These are phyloP conservation scores for Pedionomus torquatus DNA, from an alignment of 2,113 vertebrate genomes.

Conservation along the genomic window DNA sequence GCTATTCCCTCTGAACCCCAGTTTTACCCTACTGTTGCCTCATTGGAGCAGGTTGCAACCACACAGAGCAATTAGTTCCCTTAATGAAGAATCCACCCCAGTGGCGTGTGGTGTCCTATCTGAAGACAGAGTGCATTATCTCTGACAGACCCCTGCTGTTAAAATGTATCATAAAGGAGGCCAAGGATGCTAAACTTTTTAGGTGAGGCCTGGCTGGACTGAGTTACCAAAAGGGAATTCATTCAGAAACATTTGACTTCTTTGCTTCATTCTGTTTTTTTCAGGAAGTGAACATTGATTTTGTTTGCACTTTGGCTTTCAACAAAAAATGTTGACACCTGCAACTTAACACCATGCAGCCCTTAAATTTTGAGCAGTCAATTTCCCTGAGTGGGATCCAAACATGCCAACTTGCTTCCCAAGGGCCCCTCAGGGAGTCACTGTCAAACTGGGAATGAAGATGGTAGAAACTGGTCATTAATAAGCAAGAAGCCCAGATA, in stretches of 20 bases:
- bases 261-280: background rate
- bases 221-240: background rate
- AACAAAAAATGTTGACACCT: background rate
- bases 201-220: background rate
- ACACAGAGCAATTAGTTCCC: background rate
- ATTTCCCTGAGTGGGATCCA: background rate
- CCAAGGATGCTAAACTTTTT: constrained; percentile 3
- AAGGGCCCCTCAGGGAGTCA: background rate
- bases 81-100: background rate
- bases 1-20: background rate
- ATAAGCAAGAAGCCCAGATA: background rate
- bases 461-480: background rate
- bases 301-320: background rate
- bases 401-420: background rate
- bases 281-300: background rate
- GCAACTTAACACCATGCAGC: background rate
- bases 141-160: background rate
- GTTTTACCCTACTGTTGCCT: background rate
- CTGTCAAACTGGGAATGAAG: background rate
- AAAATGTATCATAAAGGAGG: background rate
- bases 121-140: background rate
- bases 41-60: background rate
- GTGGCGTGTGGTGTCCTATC: background rate
- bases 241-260: background rate
- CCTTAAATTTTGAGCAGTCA: background rate